Evolutionary conservation across 1,140 invertebrate species (phyloP), one percentile per base, ranked within the genome.

Genomic region (Holcopasites calliopsidis): DNA sequence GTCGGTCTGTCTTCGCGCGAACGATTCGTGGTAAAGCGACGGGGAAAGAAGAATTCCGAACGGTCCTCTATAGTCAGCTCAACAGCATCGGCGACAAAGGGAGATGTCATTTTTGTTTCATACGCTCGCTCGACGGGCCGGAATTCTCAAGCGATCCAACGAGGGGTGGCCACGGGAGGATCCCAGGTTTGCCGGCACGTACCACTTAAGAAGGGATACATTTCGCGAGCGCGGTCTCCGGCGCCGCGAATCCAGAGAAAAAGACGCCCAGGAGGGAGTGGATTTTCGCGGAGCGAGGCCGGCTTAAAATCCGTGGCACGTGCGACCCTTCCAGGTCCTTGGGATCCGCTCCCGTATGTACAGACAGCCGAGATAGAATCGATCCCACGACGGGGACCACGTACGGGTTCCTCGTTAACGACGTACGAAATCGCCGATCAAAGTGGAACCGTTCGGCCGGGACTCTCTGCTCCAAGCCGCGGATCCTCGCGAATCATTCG

Each of bases 241-340:
- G 38, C 28, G 28, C 38, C 21, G 69, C 16, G 62, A 75, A 79
- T 68, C 57, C 35, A 61, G 79, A 70, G 71, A 70, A 33, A 44
- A 57, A 60, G 57, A 61, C 35, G 38, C 11, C 1, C 1, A 49
- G n/a, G 1, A 33, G 33, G 13, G 31, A 38, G 55, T 13, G 50
- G 71, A 55, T 65, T 47, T 31, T 49, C 33, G 33, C 38, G 47
- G 47, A 11, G 47, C 4, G 1, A 35, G 1, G 21, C n/a, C 6
- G n/a, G 13, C 3, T 81, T 73, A 23, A 68, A 42, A 82, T 68
- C 54, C 79, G 23, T n/a, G 71, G 52, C 79, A 82, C 80, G 80
- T 82, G 66, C 73, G 66, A 76, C 66, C 61, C 62, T 66, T 57
- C 33, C 16, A 62, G 52, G 77, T 69, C 77, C 66, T 79, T 77